Evolutionary conservation across 2,797 vertebrate genomes (phyloP).

Genomic region (Helostoma temminkii): DNA sequence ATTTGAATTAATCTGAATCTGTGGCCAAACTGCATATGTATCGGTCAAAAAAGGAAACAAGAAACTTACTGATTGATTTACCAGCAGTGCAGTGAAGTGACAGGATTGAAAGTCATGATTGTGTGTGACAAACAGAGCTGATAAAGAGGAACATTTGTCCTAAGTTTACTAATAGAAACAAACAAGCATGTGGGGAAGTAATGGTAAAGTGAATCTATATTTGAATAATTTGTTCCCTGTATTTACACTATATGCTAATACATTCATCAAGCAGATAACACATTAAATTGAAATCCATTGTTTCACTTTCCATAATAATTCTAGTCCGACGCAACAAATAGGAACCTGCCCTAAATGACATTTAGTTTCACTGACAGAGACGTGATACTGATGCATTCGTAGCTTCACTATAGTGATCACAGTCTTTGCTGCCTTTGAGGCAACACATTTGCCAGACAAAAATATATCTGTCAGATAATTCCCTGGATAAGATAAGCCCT

Average conservation of each 20-base stretch:
- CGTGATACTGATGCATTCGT: neutral
- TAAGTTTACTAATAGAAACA: neutral
- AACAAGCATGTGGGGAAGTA: neutral
- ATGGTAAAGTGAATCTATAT: too few relatives aligned
- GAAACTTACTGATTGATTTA: slow-evolving; percentile 12
- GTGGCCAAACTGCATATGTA: neutral
- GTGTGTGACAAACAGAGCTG: neutral
- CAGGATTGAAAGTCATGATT: neutral
- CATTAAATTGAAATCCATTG: too few relatives aligned
- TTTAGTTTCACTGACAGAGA: neutral
- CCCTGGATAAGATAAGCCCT: neutral
- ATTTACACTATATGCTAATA: too few relatives aligned
- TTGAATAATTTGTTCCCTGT: neutral
- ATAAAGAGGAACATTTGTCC: neutral
- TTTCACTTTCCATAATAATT: too few relatives aligned
- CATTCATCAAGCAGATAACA: too few relatives aligned
- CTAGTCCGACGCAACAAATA: too few relatives aligned
- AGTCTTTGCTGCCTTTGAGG: neutral
- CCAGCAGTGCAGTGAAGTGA: neutral
- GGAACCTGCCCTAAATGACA: neutral
- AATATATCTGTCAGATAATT: neutral
- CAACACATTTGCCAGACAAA: too few relatives aligned
- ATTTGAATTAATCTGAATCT: neutral
- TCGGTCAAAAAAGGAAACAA: neutral
- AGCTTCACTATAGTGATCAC: neutral